Conservation (phyloP, 2,888 invertebrate genomes). For the Mesoligia furuncula region DNA sequence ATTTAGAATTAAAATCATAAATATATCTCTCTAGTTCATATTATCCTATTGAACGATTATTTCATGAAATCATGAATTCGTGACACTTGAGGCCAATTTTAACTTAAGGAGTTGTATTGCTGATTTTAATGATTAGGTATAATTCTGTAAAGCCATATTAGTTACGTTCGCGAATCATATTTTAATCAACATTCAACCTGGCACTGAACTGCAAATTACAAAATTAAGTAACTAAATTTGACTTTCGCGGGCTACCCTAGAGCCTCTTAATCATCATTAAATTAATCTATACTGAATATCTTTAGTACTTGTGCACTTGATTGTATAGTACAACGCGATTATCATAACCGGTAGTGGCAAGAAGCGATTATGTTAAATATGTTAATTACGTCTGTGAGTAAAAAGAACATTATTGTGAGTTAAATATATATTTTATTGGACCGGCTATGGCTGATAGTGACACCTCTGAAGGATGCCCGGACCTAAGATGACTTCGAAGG, state of each 20-base stretch:
- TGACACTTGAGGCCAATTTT: not conserved
- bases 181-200: not conserved
- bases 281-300: conserved; percentile 21
- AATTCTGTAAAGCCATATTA: not conserved
- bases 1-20: not conserved
- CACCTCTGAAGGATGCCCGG: conserved; percentile 55
- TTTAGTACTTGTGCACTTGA: conserved; percentile 65
- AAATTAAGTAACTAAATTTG: not conserved
- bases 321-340: conserved; percentile 74
- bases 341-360: conserved; percentile 80
- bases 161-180: not conserved
- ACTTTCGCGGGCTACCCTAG: not conserved
- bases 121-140: not conserved
- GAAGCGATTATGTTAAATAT: conserved; percentile 82
- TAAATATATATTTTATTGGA: conserved; percentile 79
- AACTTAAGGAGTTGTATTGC: not conserved
- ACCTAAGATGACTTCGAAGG: conserved; percentile 52
- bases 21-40: not conserved
- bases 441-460: conserved; percentile 59
- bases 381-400: conserved; percentile 77
- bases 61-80: not conserved
- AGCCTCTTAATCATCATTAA: too few species aligned
- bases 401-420: conserved; percentile 78
- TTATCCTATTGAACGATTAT: not conserved
- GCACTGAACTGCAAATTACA: too few species aligned